These are phyloP conservation scores for Rhyacophila brunnea DNA, from an alignment of 1,140 invertebrate genomes.

Conservation along the genomic window DNA sequence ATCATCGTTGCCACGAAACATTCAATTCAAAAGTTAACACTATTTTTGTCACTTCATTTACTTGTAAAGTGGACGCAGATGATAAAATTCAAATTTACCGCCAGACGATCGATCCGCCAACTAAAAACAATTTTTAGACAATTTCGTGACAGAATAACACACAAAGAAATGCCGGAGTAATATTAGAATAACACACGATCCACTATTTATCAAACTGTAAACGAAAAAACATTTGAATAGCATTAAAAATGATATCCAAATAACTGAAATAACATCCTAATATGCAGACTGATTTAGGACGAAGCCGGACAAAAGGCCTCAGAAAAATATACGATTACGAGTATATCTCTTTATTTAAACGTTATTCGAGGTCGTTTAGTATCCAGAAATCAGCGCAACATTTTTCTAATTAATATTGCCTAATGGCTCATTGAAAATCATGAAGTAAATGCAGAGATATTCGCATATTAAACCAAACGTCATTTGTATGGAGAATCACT, in stretches of 20 bases:
- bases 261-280: constrained; percentile 3
- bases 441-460: constrained; percentile 23
- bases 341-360: constrained; percentile 12
- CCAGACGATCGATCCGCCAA: background rate
- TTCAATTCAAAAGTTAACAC: too few relatives aligned
- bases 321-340: constrained; percentile 21
- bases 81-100: background rate
- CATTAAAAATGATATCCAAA: background rate
- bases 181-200: too few relatives aligned
- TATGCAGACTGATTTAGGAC: background rate
- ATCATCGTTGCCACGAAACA: too few relatives aligned
- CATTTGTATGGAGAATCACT: constrained; percentile 7
- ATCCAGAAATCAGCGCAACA: constrained; percentile 9
- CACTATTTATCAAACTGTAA: too few relatives aligned
- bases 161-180: too few relatives aligned
- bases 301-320: too few relatives aligned
- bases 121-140: too few relatives aligned
- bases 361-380: constrained; percentile 6
- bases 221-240: too few relatives aligned
- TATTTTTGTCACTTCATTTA: too few relatives aligned
- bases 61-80: background rate
- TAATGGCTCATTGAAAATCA: constrained; percentile 26
- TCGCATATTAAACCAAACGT: constrained; percentile 1
- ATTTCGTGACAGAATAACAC: too few relatives aligned
- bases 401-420: constrained; percentile 24